phyloP scores from a whole-genome alignment of 2,888 invertebrate genomes.

The Phengaris alcon region DNA sequence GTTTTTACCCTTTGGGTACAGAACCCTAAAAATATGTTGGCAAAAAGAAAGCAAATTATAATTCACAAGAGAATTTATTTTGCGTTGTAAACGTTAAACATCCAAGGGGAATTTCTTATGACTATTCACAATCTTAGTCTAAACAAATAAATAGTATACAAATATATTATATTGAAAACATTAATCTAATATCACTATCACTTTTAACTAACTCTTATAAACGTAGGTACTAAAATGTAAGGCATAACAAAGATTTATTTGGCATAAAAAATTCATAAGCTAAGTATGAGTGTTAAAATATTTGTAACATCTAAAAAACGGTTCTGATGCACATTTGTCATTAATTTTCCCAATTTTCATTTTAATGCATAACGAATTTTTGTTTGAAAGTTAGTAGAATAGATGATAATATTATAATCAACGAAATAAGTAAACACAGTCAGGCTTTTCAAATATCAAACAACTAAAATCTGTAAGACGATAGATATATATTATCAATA shows the following conservation, averaged over 20 bases:
- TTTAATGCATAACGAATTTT: too few species aligned
- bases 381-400: too few species aligned
- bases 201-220: conserved; percentile 50
- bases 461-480: too few species aligned
- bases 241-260: conserved; percentile 36
- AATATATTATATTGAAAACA: conserved; percentile 66
- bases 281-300: background rate
- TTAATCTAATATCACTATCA: conserved; percentile 76
- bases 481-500: too few species aligned
- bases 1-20: background rate
- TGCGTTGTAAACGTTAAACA: conserved; percentile 71
- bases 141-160: conserved; percentile 73
- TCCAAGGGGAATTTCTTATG: conserved; percentile 65
- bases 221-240: conserved; percentile 37
- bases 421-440: too few species aligned
- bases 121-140: conserved; percentile 63
- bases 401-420: too few species aligned
- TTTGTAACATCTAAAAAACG: background rate
- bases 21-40: background rate
- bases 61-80: conserved; percentile 64
- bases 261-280: conserved; percentile 29
- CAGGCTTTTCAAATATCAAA: too few species aligned
- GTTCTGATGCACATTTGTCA: background rate
- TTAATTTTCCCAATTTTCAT: background rate
- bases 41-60: conserved; percentile 39